A percentile compares a stretch with the other conserved stretches of the same genome.
These are phyloP conservation scores for Coleophora flavipennella DNA, from an alignment of 2,888 invertebrate genomes.

Conservation along the genomic window DNA sequence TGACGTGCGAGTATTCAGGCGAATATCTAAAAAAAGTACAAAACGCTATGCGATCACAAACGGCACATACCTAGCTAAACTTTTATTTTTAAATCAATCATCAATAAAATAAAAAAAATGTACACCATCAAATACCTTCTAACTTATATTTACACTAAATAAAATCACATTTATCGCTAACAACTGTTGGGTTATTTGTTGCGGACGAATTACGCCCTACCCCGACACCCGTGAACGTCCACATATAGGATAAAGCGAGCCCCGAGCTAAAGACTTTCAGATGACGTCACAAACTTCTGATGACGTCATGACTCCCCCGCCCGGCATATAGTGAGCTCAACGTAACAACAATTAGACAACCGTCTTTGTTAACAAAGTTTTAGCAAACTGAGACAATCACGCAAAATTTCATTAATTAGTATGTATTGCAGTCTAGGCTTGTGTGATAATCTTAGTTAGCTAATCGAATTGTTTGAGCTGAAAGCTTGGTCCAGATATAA, in stretches of 20 bases:
- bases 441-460: no score
- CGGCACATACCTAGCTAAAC: slow-evolving; percentile 61
- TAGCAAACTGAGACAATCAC: no score
- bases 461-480: no score
- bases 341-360: no score
- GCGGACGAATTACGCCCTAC: slow-evolving; percentile 10
- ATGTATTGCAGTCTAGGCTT: no score
- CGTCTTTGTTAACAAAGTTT: no score
- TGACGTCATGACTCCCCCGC: no score
- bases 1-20: neutral
- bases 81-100: slow-evolving; percentile 39
- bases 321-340: no score
- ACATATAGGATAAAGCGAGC: slow-evolving; percentile 11
- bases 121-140: slow-evolving; percentile 60
- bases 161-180: slow-evolving; percentile 59
- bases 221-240: slow-evolving; percentile 22
- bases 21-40: slow-evolving; percentile 43
- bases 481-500: no score
- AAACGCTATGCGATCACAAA: slow-evolving; percentile 68
- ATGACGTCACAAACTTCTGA: no score
- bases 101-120: slow-evolving; percentile 61
- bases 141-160: slow-evolving; percentile 61
- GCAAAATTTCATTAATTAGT: no score
- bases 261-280: no score
- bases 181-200: slow-evolving; percentile 10